Evolutionary conservation across 2,888 invertebrate genomes (phyloP), one percentile per base, ranked within the genome.

Genomic region (Nephrotoma appendiculata): DNA sequence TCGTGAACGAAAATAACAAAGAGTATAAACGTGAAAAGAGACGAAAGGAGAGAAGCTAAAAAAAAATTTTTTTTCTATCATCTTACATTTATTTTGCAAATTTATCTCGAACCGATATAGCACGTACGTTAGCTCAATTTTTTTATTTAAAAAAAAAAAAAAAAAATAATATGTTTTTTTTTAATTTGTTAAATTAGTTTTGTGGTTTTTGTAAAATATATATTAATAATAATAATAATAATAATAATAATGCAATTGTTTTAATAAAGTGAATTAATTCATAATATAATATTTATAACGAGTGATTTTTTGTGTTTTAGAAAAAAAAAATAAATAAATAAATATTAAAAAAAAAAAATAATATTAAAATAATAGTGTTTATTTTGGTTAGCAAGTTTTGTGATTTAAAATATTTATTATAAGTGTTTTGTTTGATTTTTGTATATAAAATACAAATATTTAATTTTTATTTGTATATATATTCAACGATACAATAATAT

Each of bases 71-170:
- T 71, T 71, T 11, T 31, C 7, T 31, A 71, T 71, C 31, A 12
- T 71, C 71, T 71, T 71, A 71, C 71, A 71, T 85, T 85, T 85
- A 85, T 85, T 85, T 85, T 85, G 43, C 19, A 45, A 44, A 85
- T 85, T 85, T 43, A 44, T 19, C 85, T 85, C 85, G 85, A 43
- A 85, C 43, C 44, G 85, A 85, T 45, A 85, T 44, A 85, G 44
- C 44, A 85, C 85, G 85, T 85, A 85, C 19, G 85, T 85, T 85
- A 44, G 44, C 11, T 85, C 44, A 44, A 31, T 85, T 85, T 43
- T 43, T 85, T 44, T 85, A 44, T n/a, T 85, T 44, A 44, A 44
- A 85, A 85, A 85, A 42, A 44, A 44, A 85, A 85, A 85, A 42
- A n/a, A 85, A 85, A 44, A 84, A 84, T 84, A 84, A 42, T 48